Conservation (phyloP, 2,113 vertebrate species). For the Podarcis cretensis region DNA sequence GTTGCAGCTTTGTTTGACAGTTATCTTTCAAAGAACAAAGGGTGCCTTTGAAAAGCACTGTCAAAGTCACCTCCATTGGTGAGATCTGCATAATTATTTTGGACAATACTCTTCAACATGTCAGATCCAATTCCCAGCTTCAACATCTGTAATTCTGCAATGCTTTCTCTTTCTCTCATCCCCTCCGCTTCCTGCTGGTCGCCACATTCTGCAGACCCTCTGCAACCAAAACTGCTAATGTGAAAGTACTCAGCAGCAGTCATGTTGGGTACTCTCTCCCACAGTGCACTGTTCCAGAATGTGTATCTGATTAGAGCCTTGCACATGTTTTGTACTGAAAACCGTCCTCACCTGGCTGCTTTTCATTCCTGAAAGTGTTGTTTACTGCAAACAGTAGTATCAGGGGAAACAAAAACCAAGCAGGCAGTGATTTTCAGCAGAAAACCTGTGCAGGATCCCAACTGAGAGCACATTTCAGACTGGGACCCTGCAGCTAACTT, state of each 20-base stretch:
- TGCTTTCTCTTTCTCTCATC: not conserved
- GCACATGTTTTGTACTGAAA: no score
- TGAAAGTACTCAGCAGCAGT: not conserved
- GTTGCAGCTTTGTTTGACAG: not conserved
- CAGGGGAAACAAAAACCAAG: not conserved
- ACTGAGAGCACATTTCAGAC: not conserved
- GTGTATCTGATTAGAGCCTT: no score
- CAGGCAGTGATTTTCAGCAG: no score
- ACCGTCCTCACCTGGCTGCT: not conserved
- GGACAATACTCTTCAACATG: no score
- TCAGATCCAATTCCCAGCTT: not conserved
- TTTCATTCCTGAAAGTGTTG: not conserved
- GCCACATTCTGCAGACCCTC: not conserved
- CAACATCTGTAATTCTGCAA: not conserved
- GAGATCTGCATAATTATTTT: not conserved
- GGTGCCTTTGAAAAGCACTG: not conserved
- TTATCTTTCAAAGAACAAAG: not conserved
- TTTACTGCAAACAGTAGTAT: not conserved
- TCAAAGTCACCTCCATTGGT: not conserved
- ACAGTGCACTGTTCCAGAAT: not conserved
- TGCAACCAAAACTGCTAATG: not conserved
- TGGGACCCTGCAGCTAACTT: not conserved
- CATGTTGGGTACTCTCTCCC: not conserved
- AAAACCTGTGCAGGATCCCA: no score
- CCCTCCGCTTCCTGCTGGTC: not conserved